Percentiles rank a stretch among this genome's conserved stretches.
phyloP scores from a whole-genome alignment of 2,113 vertebrate species.

The Astatotilapia flaviijosephi region DNA sequence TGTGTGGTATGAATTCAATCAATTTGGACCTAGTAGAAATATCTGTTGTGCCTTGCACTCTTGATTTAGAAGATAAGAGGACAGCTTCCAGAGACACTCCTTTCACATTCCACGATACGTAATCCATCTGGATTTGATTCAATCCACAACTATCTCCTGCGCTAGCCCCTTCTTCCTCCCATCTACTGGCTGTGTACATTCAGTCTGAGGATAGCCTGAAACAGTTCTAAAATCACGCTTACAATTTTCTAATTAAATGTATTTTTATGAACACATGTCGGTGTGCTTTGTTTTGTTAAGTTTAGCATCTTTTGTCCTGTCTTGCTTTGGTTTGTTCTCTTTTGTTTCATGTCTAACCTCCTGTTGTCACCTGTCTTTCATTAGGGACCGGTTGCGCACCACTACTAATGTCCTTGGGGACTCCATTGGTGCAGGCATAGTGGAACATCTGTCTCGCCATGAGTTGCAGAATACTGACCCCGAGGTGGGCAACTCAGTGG shows the following conservation, averaged over 20 bases:
- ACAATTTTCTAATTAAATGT: not conserved
- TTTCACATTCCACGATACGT: constrained; percentile 20
- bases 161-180: not conserved
- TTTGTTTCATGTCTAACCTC: not conserved
- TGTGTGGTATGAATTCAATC: not conserved
- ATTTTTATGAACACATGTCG: not conserved
- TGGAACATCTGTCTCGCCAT: constrained; percentile 88
- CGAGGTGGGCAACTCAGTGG: constrained; percentile 85
- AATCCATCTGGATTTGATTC: constrained; percentile 47
- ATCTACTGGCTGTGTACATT: not conserved
- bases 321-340: not conserved
- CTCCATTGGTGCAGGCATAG: constrained; percentile 91
- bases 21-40: not conserved
- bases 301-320: too few relatives aligned
- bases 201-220: not conserved
- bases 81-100: constrained; percentile 4
- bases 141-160: not conserved
- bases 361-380: not conserved
- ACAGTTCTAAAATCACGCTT: not conserved
- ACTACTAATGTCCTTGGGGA: constrained; percentile 93
- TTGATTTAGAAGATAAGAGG: not conserved
- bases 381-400: constrained; percentile 91
- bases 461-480: constrained; percentile 81
- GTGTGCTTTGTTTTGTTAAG: not conserved
- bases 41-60: not conserved